Conservation (phyloP, 2,113 vertebrate genomes). For the Pyxicephalus adspersus region DNA sequence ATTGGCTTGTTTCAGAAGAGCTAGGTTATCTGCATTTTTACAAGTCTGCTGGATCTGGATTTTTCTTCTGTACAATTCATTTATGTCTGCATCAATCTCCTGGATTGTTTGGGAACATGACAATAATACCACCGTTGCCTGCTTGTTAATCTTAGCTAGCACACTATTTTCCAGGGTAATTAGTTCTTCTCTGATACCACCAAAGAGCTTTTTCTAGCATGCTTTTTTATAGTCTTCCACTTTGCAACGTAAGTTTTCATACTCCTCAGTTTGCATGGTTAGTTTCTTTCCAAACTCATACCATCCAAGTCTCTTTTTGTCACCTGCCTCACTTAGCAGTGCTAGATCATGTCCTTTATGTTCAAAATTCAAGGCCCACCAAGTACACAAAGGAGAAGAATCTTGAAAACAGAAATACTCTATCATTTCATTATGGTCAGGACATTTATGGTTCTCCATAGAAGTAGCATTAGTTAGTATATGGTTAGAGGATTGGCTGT, state of each 20-base stretch:
- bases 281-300: not conserved
- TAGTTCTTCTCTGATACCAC: constrained; percentile 5
- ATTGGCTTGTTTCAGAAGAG: not conserved
- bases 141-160: constrained; percentile 13
- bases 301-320: not conserved
- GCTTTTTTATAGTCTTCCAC: not conserved
- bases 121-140: not conserved
- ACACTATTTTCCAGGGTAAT: constrained; percentile 14
- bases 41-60: not conserved
- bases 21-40: constrained; percentile 14
- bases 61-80: not conserved
- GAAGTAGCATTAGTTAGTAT: constrained; percentile 72
- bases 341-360: constrained; percentile 67
- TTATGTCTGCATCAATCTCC: not conserved
- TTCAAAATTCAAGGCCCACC: constrained; percentile 72
- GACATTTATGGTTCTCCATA: constrained; percentile 71
- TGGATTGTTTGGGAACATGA: not conserved
- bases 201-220: constrained; percentile 14
- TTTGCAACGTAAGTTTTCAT: not conserved
- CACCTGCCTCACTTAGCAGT: not conserved
- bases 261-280: not conserved
- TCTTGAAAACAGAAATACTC: constrained; percentile 77
- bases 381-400: constrained; percentile 71
- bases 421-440: constrained; percentile 79
- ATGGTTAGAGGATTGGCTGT: constrained; percentile 75